Conservation (phyloP, 2,113 vertebrate genomes). For the Vidua chalybeata region DNA sequence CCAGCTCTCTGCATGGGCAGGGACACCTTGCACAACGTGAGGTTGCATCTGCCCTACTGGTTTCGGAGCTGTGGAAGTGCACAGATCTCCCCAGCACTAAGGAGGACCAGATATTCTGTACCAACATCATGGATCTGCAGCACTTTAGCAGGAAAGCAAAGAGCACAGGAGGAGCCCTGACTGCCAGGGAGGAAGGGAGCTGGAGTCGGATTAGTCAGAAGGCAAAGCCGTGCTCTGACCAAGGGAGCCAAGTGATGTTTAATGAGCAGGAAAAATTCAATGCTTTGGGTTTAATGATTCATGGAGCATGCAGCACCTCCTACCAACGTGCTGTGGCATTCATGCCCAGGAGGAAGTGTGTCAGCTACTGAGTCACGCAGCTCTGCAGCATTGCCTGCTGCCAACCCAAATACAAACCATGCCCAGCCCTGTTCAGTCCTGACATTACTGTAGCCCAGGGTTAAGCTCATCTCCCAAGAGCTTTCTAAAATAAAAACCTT, state of each 20-base stretch:
- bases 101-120: background rate
- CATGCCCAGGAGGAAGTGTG: constrained; percentile 36
- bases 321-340: constrained; percentile 12
- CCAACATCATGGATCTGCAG: background rate
- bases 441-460: background rate
- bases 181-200: background rate
- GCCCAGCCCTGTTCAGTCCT: constrained; percentile 1
- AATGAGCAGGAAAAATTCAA: background rate
- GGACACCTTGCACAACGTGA: background rate
- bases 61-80: background rate
- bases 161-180: background rate
- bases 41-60: background rate
- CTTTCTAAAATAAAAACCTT: constrained; percentile 30
- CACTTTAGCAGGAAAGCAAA: background rate
- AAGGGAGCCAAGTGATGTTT: background rate
- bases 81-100: background rate
- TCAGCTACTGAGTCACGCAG: constrained; percentile 40
- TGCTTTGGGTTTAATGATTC: constrained; percentile 37
- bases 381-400: accelerated
- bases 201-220: background rate
- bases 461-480: constrained; percentile 21
- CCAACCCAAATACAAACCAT: background rate
- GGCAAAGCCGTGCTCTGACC: accelerated
- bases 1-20: background rate
- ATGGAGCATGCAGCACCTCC: background rate